These are phyloP conservation scores for Corydoras maculifer DNA, from an alignment of 2,113 vertebrate genomes.

Conservation along the genomic window DNA sequence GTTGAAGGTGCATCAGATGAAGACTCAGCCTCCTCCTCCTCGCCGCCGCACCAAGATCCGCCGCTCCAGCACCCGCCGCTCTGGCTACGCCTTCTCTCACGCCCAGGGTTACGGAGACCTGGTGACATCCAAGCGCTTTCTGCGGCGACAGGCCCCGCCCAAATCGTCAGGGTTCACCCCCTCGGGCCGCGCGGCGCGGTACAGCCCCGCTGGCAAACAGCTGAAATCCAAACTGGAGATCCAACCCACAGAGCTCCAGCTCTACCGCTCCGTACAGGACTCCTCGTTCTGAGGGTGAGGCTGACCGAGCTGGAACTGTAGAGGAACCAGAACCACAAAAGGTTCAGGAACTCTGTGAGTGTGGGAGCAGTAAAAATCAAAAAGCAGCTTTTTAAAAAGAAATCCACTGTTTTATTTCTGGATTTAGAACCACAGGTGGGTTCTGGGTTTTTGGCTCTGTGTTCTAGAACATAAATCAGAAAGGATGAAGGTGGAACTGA, in stretches of 20 bases:
- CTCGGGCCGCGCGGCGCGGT: slow-evolving; percentile 63
- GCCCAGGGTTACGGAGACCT: slow-evolving; percentile 84
- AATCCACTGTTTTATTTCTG: too few species aligned
- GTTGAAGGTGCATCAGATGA: slow-evolving; percentile 69
- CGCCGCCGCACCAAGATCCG: slow-evolving; percentile 56
- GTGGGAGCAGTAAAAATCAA: too few species aligned
- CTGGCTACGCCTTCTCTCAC: slow-evolving; percentile 92
- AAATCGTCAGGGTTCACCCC: slow-evolving; percentile 49
- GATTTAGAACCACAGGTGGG: neutral
- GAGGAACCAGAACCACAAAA: too few species aligned
- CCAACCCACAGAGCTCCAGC: slow-evolving; percentile 63
- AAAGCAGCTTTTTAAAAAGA: too few species aligned
- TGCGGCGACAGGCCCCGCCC: slow-evolving; percentile 54
- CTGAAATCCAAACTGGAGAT: slow-evolving; percentile 54
- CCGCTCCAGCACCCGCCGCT: slow-evolving; percentile 72
- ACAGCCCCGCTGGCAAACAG: slow-evolving; percentile 60
- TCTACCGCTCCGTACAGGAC: slow-evolving; percentile 54
- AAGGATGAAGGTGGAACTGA: too few species aligned
- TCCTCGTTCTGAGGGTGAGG: slow-evolving; percentile 13
- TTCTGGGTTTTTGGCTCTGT: neutral
- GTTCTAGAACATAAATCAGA: neutral
- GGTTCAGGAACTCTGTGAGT: too few species aligned
- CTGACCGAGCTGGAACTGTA: too few species aligned
- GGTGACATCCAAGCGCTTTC: slow-evolving; percentile 80
- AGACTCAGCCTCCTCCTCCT: slow-evolving; percentile 58